phyloP scores from a whole-genome alignment of 2,797 vertebrate species.

The Falco columbarius region DNA sequence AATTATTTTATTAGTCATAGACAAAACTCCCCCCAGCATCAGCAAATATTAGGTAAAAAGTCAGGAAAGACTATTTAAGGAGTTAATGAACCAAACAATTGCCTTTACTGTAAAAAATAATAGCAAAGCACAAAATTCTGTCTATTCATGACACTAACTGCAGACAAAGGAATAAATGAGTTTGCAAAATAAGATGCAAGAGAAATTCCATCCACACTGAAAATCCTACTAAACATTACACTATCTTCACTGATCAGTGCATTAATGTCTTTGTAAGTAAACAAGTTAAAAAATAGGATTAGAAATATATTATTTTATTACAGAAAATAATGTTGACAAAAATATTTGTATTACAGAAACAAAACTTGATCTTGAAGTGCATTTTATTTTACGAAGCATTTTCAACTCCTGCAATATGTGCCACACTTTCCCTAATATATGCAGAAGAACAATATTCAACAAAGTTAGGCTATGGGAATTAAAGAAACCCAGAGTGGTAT shows the following conservation, averaged over 20 bases:
- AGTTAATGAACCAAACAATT: not conserved
- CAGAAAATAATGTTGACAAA: not conserved
- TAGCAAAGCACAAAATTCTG: not conserved
- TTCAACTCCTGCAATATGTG: not conserved
- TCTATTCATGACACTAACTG: not conserved
- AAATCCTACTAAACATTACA: not conserved
- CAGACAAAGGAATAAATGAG: not conserved
- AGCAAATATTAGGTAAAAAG: not conserved
- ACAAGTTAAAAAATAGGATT: not conserved
- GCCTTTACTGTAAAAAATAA: not conserved
- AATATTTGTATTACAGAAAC: not conserved
- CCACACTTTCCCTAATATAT: not conserved
- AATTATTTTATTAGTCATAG: conserved; percentile 23
- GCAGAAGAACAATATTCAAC: not conserved
- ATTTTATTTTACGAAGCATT: not conserved
- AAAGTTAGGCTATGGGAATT: not conserved
- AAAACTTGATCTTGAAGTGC: not conserved
- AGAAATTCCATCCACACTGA: not conserved
- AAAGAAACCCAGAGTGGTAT: not conserved
- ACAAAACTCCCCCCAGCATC: not conserved
- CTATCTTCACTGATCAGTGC: not conserved
- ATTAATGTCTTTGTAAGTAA: not conserved
- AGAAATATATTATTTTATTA: not conserved
- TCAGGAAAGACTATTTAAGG: not conserved
- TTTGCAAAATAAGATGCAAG: not conserved